A percentile compares a stretch with the other conserved stretches of the same genome.
phyloP scores from a whole-genome alignment of 1,140 invertebrate genomes.

The Nautilus pompilius region DNA sequence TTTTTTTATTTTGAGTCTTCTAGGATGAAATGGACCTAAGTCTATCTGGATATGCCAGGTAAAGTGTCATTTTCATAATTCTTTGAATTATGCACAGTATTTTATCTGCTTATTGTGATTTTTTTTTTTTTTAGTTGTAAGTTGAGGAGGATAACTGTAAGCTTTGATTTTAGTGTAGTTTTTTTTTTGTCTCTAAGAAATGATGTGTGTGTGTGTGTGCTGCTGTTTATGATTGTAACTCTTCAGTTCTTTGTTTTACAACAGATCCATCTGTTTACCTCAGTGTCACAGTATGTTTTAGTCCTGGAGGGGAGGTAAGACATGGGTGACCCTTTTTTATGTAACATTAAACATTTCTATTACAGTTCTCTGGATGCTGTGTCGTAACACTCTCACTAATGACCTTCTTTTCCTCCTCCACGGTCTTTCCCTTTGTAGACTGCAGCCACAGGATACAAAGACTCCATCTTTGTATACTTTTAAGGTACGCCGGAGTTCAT shows the following conservation, averaged over 20 bases:
- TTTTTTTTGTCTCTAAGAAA: no score
- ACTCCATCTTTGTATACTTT: slow-evolving; percentile 42
- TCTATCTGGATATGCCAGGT: no score
- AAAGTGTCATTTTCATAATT: no score
- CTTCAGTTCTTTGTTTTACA: slow-evolving; percentile 5
- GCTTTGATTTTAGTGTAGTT: no score
- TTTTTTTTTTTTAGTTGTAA: no score
- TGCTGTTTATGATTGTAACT: slow-evolving; percentile 1
- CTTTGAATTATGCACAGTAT: no score
- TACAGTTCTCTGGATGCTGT: neutral
- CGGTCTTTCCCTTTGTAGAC: slow-evolving; percentile 38
- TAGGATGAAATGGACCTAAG: no score
- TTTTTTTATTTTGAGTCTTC: no score
- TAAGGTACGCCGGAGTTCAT: slow-evolving; percentile 95
- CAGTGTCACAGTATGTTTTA: neutral
- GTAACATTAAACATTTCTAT: neutral
- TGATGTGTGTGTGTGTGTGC: no score
- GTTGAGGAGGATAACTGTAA: no score
- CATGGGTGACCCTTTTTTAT: slow-evolving; percentile 1
- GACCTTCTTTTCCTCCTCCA: slow-evolving; percentile 26
- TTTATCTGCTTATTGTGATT: no score
- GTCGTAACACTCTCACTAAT: slow-evolving; percentile 22
- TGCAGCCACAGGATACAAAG: slow-evolving; percentile 26
- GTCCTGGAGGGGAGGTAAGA: neutral
- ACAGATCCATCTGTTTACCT: slow-evolving; percentile 1